Conservation (phyloP, 2,888 invertebrate genomes). For the Melanostoma mellinum region DNA sequence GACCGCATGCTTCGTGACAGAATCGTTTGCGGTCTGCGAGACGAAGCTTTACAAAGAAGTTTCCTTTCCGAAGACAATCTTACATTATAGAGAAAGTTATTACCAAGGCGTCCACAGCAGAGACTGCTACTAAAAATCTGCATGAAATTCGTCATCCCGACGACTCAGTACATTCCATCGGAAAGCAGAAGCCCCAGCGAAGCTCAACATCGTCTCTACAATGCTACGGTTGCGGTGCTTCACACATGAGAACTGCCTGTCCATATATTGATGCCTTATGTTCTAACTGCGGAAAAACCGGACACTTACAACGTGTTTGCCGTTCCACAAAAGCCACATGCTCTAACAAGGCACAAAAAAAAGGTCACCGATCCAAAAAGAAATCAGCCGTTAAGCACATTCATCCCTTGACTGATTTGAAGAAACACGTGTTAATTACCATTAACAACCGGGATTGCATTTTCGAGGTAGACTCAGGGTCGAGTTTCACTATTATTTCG, state of each 20-base stretch:
- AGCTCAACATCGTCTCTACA: neutral
- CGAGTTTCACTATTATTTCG: too few species aligned
- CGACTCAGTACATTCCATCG: neutral
- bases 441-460: too few species aligned
- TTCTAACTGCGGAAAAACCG: constrained; percentile 37
- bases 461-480: too few species aligned
- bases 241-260: neutral
- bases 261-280: neutral
- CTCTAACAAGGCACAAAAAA: neutral
- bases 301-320: constrained; percentile 57
- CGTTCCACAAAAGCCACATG: constrained; percentile 3
- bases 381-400: neutral
- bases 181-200: neutral
- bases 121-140: neutral
- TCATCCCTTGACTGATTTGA: too few species aligned
- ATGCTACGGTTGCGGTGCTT: neutral
- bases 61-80: neutral
- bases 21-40: neutral
- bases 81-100: neutral
- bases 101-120: neutral
- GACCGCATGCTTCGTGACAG: too few species aligned
- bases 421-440: too few species aligned
- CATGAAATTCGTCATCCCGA: neutral
- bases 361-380: neutral
- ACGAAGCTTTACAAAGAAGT: neutral